A percentile compares a stretch with the other conserved stretches of the same genome.
phyloP scores from a whole-genome alignment of 2,113 vertebrate species.

The Rhombomys opimus region DNA sequence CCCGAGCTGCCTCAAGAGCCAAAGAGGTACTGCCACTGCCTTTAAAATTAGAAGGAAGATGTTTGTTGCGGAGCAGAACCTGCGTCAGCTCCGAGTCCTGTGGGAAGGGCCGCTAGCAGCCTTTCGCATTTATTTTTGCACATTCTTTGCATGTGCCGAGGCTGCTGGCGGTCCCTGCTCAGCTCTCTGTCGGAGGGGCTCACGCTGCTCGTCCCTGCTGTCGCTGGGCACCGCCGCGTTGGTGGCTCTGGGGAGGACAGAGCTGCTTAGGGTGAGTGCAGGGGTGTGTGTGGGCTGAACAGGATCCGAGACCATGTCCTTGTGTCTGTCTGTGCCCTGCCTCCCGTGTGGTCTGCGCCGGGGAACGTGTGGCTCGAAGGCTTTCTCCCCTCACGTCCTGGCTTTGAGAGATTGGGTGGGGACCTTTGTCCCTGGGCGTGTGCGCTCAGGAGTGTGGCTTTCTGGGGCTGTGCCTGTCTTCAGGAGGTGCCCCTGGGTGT shows the following conservation, averaged over 20 bases:
- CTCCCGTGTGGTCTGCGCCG: background rate
- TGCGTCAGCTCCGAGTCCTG: conserved; percentile 81
- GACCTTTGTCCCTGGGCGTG: background rate
- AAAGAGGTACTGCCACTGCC: conserved; percentile 80
- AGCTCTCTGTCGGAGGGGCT: background rate
- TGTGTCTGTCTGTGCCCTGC: background rate
- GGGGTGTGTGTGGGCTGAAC: background rate
- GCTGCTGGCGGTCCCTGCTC: conserved; percentile 59
- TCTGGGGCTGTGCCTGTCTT: background rate
- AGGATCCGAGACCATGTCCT: background rate
- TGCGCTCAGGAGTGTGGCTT: background rate
- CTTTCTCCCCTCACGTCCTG: background rate
- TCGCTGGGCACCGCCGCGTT: background rate
- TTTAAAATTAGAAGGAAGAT: conserved; percentile 83
- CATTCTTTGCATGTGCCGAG: conserved; percentile 71
- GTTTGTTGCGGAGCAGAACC: conserved; percentile 81
- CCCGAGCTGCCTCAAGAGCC: conserved; percentile 63
- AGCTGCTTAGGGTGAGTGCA: conserved; percentile 58
- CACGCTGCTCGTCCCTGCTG: background rate
- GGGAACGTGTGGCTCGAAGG: background rate
- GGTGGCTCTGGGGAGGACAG: background rate
- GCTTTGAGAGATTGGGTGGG: background rate
- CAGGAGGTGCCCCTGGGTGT: background rate
- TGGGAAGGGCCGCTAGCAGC: conserved; percentile 80
- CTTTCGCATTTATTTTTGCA: conserved; percentile 80